Base-by-base conservation (phyloP, 2,113 vertebrate genomes). In the Neogale vison region DNA sequence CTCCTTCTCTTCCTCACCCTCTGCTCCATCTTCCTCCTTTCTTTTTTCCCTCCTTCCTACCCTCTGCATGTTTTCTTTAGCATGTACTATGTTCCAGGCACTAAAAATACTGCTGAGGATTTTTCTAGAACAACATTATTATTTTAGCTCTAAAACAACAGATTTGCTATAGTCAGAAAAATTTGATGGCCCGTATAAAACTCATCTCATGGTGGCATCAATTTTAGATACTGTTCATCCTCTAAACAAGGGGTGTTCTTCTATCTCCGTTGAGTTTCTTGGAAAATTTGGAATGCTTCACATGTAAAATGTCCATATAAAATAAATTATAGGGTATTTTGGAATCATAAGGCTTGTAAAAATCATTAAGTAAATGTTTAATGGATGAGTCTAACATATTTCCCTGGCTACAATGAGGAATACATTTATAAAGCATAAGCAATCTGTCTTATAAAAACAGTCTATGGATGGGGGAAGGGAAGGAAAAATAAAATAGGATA, bases 311-410 rank as follows among this genome's bases (percentile, higher is more conserved):
- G 14, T 76, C 71, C 63, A 42, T 9, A 63, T 69, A 74, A 82
- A 74, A 29, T 65, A 88, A 95, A 42, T 77, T 4, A 4, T 94
- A 67, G 57, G 14, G 15, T 83, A 85, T 52, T 59, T 92, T 92
- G 67, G 34, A 83, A 83, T 59, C 57, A 42, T 7, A n/a, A 63
- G 12, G 10, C 29, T 82, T 83, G 1, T 84, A 84, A 93, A 83
- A 88, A 24, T 63, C 50, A 92, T 88, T 92, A 88, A 88, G 21
- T 50, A 67, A 94, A 91, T 89, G n/a, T 92, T 95, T 79, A 84
- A n/a, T 69, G 83, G 39, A n/a, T 83, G 26, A 69, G 13, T 95
- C 42, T 47, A 61, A 77, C 57, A 88, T 34, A 88, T 61, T 42
- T 9, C 34, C 72, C 21, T 69, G 8, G 24, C 57, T 83, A 1